These are phyloP conservation scores for Lanius collurio DNA, from an alignment of 2,113 vertebrate genomes.

Conservation along the genomic window DNA sequence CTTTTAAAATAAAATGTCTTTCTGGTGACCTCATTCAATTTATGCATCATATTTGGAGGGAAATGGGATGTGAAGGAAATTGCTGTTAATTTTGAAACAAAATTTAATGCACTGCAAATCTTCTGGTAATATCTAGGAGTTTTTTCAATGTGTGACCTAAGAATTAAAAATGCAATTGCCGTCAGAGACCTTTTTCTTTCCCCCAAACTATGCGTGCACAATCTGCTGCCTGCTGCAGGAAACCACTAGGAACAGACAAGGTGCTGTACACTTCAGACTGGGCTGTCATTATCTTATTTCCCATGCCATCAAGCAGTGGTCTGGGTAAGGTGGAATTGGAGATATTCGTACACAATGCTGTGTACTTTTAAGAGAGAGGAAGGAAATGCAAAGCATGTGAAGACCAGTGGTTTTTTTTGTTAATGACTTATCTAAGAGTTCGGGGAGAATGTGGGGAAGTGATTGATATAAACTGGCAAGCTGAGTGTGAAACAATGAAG, in stretches of 20 bases:
- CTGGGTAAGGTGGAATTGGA: neutral
- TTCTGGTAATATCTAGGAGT: neutral
- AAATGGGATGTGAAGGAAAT: neutral
- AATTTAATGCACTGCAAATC: neutral
- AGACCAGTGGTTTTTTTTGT: rapidly evolving
- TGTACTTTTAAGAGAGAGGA: neutral
- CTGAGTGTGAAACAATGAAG: neutral
- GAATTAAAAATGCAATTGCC: neutral
- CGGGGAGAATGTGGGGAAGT: neutral
- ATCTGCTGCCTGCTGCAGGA: neutral
- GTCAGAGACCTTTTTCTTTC: neutral
- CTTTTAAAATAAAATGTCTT: neutral
- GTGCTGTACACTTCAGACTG: neutral
- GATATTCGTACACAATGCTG: neutral
- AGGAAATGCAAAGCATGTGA: neutral
- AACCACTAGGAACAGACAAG: neutral
- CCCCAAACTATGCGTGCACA: rapidly evolving
- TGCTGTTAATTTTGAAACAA: neutral
- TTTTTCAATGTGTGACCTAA: neutral
- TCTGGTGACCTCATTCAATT: conserved; percentile 2
- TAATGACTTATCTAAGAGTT: neutral
- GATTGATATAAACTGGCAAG: neutral
- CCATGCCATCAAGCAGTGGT: neutral
- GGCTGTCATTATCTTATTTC: neutral
- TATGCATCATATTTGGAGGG: neutral